phyloP scores from a whole-genome alignment of 2,888 invertebrate genomes.

The Nematopogon swammerdamellus region DNA sequence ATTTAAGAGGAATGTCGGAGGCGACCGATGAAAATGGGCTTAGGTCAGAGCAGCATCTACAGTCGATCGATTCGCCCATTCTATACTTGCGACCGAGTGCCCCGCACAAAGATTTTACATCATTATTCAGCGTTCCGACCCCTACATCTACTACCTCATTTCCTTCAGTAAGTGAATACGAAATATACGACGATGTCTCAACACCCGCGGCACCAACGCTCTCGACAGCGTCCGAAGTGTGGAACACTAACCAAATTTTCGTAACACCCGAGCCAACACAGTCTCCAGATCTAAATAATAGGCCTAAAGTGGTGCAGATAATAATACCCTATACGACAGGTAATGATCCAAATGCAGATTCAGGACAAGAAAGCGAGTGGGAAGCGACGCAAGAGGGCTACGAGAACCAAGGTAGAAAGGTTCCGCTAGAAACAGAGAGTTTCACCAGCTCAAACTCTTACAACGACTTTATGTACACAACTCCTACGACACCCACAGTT shows the following conservation, averaged over 20 bases:
- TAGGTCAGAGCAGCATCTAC: slow-evolving; percentile 41
- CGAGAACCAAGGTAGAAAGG: slow-evolving; percentile 45
- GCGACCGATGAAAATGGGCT: slow-evolving; percentile 39
- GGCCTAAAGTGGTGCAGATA: slow-evolving; percentile 69
- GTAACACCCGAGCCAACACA: slow-evolving; percentile 5
- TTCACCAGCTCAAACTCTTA: slow-evolving; percentile 2
- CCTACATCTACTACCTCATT: slow-evolving; percentile 24
- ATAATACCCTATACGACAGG: slow-evolving; percentile 75
- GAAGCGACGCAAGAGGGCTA: neutral
- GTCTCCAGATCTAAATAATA: slow-evolving; percentile 28
- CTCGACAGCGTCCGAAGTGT: slow-evolving; percentile 19
- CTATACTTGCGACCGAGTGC: slow-evolving; percentile 49
- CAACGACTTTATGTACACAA: neutral
- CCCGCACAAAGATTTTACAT: slow-evolving; percentile 46
- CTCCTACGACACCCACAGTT: slow-evolving; percentile 8
- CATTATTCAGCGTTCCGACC: slow-evolving; percentile 28
- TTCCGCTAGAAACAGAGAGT: slow-evolving; percentile 32
- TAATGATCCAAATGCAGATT: slow-evolving; percentile 19
- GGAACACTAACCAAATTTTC: slow-evolving; percentile 22
- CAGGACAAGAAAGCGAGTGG: neutral
- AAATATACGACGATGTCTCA: slow-evolving; percentile 39
- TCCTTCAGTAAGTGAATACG: slow-evolving; percentile 31
- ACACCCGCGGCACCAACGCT: slow-evolving; percentile 24
- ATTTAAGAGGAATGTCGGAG: slow-evolving; percentile 39
- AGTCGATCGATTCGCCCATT: slow-evolving; percentile 58